Percentiles rank a stretch among this genome's conserved stretches.
These are phyloP conservation scores for Carterocephalus palaemon DNA, from an alignment of 2,888 invertebrate genomes.

Conservation along the genomic window DNA sequence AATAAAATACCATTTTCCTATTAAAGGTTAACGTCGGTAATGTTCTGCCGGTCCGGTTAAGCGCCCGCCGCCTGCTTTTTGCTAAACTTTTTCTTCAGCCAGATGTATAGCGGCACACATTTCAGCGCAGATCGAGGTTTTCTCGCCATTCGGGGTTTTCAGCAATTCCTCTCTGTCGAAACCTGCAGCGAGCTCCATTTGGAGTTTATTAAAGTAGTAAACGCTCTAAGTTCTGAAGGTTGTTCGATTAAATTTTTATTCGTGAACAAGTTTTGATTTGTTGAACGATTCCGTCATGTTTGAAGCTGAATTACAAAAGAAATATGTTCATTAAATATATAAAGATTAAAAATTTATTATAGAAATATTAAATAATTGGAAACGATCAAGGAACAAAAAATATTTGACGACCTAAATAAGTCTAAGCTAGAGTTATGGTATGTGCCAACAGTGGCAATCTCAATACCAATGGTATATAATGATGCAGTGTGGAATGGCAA, in stretches of 20 bases:
- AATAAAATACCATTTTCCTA: no score
- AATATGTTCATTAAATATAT: no score
- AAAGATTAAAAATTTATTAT: no score
- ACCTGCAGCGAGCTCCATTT: constrained; percentile 15
- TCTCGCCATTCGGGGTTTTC: constrained; percentile 1
- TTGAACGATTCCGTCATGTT: not conserved
- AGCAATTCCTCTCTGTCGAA: constrained; percentile 18
- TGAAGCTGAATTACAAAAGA: not conserved
- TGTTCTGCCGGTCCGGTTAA: constrained; percentile 1
- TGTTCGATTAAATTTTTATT: not conserved
- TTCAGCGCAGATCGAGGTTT: constrained; percentile 11
- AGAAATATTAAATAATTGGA: no score
- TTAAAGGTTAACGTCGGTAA: not conserved
- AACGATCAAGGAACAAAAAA: no score
- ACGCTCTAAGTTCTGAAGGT: constrained; percentile 3
- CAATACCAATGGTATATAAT: no score
- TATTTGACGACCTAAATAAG: no score
- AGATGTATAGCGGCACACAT: constrained; percentile 16
- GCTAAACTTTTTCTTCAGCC: constrained; percentile 16
- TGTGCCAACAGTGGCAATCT: no score
- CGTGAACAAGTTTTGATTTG: constrained; percentile 1
- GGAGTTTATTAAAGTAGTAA: constrained; percentile 18
- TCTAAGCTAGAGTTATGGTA: no score
- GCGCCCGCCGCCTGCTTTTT: constrained; percentile 9
- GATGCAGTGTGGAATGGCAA: no score